Evolutionary conservation across 2,113 vertebrate species (phyloP).

Genomic region (Carassius carassius): DNA sequence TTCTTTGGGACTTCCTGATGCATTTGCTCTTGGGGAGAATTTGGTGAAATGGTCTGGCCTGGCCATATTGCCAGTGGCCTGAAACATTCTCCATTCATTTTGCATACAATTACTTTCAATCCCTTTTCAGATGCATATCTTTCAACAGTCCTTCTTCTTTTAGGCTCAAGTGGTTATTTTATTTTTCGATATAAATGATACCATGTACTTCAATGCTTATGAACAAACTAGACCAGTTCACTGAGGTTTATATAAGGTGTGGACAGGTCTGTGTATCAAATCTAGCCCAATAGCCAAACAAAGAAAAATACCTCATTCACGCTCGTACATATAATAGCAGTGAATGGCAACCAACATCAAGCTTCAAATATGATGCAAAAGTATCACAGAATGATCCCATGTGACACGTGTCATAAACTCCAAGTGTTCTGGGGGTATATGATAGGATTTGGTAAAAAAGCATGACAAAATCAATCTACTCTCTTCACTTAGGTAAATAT

Average conservation of each 20-base stretch:
- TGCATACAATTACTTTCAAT: background rate
- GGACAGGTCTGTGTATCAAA: background rate
- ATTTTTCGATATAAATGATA: background rate
- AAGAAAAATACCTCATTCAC: too few species aligned
- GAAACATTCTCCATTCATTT: background rate
- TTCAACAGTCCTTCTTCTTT: background rate
- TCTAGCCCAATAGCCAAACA: too few species aligned
- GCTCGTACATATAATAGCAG: too few species aligned
- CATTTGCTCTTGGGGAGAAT: background rate
- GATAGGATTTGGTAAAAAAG: background rate
- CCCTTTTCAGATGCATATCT: background rate
- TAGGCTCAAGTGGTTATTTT: background rate
- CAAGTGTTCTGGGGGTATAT: too few species aligned
- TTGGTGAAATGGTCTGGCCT: background rate
- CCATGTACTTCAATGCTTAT: background rate
- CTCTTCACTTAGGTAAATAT: background rate
- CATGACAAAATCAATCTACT: background rate
- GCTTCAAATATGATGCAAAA: too few species aligned
- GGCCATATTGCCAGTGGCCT: background rate
- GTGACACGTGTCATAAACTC: too few species aligned
- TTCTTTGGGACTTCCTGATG: background rate
- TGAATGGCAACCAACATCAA: too few species aligned
- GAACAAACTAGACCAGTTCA: too few species aligned
- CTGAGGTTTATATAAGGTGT: background rate
- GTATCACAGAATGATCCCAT: too few species aligned